Base-by-base conservation (phyloP, 2,888 invertebrate genomes). In the Drosophila mercatorum region DNA sequence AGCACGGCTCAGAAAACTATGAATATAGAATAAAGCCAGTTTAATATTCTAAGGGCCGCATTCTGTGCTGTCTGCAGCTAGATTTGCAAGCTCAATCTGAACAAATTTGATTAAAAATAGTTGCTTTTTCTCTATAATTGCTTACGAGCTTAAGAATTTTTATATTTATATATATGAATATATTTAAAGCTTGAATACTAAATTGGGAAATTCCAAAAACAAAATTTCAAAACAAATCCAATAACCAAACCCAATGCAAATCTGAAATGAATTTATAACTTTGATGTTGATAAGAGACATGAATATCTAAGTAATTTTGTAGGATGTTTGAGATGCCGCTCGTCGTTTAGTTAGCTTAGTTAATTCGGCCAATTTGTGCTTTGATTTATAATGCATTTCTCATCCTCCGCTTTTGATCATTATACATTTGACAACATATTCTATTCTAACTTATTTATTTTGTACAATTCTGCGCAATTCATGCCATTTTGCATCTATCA, bases 391-490 rank as follows among this genome's bases (percentile, higher is more conserved):
- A 12, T 46, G 46, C 46, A 46, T 28, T 28, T 7, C 40, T 51
- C 12, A 34, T 55, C 11, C 14, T 11, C n/a, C n/a, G 52, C 47
- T 73, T 28, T 52, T 65, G 31, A 47, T 66, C 47, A 43, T 38
- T 38, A 12, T 51, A 34, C 51, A 41, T 57, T 51, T 56, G 6
- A 46, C 34, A 70, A 49, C 46, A 57, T 70, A 53, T 61, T 66
- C 61, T 28, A 28, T 28, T 72, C 68, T 76, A 66, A 72, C 55
- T 65, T 41, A 66, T 72, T 78, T 72, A 59, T 71, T 75, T 78
- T 78, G 41, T 73, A 80, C 67, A 75, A 73, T 80, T 83, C 75
- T 81, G 56, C 80, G 72, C 83, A 80, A 80, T 71, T 84, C 81
- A 84, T 77, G 70, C 76, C 78, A 80, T 74, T 78, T 76, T 80